phyloP scores from a whole-genome alignment of 2,797 vertebrate species.

The Denticeps clupeoides region DNA sequence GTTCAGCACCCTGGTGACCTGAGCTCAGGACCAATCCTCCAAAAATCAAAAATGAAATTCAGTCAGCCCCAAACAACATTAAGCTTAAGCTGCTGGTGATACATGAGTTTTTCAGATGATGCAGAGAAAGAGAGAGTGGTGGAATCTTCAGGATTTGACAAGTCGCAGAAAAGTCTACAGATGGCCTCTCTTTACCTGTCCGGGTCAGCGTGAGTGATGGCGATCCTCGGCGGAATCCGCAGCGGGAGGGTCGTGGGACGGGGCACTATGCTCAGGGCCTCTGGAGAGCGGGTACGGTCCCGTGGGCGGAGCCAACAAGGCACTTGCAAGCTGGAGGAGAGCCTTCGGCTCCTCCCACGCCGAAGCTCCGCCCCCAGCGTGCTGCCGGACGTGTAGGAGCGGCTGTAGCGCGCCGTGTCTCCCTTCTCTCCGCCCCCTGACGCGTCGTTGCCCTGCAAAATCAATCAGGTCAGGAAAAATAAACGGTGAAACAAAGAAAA shows the following conservation, averaged over 20 bases:
- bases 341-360: conserved; percentile 54
- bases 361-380: conserved; percentile 66
- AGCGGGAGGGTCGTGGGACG: conserved; percentile 70
- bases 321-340: conserved; percentile 67
- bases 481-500: not conserved
- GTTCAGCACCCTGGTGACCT: no score
- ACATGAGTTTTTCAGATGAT: no score
- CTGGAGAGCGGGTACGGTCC: conserved; percentile 61
- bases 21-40: no score
- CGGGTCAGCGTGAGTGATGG: conserved; percentile 61
- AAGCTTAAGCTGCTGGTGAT: no score
- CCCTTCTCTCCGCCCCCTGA: conserved; percentile 45
- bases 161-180: no score
- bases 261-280: conserved; percentile 43
- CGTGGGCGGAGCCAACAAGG: conserved; percentile 60
- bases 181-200: conserved; percentile 70
- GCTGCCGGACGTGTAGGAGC: conserved; percentile 61
- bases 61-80: no score
- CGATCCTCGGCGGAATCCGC: conserved; percentile 66
- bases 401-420: conserved; percentile 58
- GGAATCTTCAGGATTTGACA: no score
- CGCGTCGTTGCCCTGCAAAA: conserved; percentile 43
- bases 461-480: not conserved
- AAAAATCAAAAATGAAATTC: no score
- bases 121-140: no score